These are phyloP conservation scores for Ostrea edulis DNA, from an alignment of 1,140 invertebrate genomes.

Conservation along the genomic window DNA sequence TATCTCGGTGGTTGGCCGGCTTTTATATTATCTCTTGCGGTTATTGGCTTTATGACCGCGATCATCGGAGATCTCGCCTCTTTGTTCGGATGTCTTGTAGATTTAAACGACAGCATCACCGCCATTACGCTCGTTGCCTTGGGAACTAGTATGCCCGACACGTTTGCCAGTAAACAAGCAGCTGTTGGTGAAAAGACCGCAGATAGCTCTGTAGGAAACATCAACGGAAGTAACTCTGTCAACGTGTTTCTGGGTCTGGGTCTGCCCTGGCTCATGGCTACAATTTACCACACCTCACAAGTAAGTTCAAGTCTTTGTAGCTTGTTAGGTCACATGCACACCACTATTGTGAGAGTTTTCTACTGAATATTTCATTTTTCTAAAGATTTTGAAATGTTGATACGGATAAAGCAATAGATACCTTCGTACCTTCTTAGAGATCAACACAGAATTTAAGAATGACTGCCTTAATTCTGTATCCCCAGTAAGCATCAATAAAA, in stretches of 20 bases:
- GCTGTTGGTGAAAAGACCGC: constrained; percentile 80
- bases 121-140: constrained; percentile 87
- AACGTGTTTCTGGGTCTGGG: constrained; percentile 86
- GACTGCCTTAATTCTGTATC: too few relatives aligned
- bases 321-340: too few relatives aligned
- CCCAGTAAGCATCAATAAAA: too few relatives aligned
- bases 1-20: constrained; percentile 84
- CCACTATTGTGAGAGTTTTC: too few relatives aligned
- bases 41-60: constrained; percentile 84
- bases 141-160: constrained; percentile 87
- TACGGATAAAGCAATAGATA: too few relatives aligned
- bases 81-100: constrained; percentile 85
- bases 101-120: constrained; percentile 83
- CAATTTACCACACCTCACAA: constrained; percentile 80
- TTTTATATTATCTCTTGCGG: constrained; percentile 82
- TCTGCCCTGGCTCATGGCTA: constrained; percentile 85
- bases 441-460: too few relatives aligned
- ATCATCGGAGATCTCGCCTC: constrained; percentile 84
- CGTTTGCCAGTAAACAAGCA: constrained; percentile 82
- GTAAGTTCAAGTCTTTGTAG: constrained; percentile 10
- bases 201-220: constrained; percentile 81
- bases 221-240: constrained; percentile 82
- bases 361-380: too few relatives aligned
- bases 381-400: too few relatives aligned
- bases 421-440: too few relatives aligned